Evolutionary conservation across 2,888 invertebrate genomes (phyloP).

Genomic region (Elgonia sp.): DNA sequence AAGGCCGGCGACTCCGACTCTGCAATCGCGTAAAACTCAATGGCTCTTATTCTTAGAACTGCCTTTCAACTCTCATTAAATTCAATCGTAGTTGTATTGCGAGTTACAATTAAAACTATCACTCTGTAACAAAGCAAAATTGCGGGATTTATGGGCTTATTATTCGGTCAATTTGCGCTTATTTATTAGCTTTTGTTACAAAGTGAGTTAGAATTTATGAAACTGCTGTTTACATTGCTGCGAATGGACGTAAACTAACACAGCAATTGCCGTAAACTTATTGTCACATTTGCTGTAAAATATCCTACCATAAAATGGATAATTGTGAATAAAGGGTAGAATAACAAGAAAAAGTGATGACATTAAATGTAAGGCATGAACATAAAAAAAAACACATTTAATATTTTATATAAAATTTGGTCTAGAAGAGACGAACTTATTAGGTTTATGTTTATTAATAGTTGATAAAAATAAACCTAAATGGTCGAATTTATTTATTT

Average conservation of each 20-base stretch:
- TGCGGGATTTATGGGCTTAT: slow-evolving; percentile 60
- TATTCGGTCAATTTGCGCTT: slow-evolving; percentile 50
- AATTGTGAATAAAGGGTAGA: no score
- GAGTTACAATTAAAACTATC: slow-evolving; percentile 67
- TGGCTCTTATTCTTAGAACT: slow-evolving; percentile 66
- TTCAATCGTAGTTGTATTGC: slow-evolving; percentile 60
- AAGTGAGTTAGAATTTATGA: slow-evolving; percentile 50
- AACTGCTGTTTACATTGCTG: slow-evolving; percentile 3
- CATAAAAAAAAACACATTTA: no score
- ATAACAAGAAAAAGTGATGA: no score
- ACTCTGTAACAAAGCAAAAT: slow-evolving; percentile 68
- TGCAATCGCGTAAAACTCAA: slow-evolving; percentile 49
- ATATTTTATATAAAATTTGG: no score
- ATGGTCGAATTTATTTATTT: slow-evolving; percentile 1
- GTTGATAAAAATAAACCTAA: slow-evolving; percentile 20
- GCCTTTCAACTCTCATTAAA: slow-evolving; percentile 67
- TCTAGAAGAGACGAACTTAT: no score
- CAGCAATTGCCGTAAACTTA: slow-evolving; percentile 18
- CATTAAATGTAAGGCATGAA: no score
- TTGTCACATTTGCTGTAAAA: neutral
- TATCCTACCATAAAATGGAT: neutral
- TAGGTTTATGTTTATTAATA: neutral
- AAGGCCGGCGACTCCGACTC: slow-evolving; percentile 29
- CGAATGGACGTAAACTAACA: slow-evolving; percentile 1
- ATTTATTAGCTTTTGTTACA: slow-evolving; percentile 64